Base-by-base conservation (phyloP, 2,888 invertebrate species). In the Scaptomyza reducta region DNA sequence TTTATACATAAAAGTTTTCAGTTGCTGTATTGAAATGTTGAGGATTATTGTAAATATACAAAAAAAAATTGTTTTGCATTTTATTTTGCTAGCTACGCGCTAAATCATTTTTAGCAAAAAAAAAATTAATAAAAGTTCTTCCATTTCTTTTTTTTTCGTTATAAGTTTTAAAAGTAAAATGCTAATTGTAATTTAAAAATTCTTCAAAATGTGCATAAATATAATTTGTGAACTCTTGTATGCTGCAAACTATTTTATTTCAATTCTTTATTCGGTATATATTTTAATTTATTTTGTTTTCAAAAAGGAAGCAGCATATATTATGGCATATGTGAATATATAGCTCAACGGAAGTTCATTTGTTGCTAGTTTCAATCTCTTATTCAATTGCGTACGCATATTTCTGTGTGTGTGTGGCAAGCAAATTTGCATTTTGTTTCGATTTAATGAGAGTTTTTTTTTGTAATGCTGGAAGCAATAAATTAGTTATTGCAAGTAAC, bases 61-160 rank as follows among this genome's bases (percentile, higher is more conserved):
- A 61, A 50, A 57, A 57, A 45, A 50, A 57, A 57, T 41, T 33
- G 40, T 40, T 54, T 62, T 62, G 53, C 68, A 68, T 69, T 38
- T 58, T 58, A 53, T 64, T 69, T 72, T 57, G 64, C 69, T 86
- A 77, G 66, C 77, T 82, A 82, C 65, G 14, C 47, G 59, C 68
- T 64, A 74, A 61, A 61, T 68, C 47, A 45, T 54, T 47, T 38
- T 70, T 56, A 18, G 41, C 44, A 45, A 66, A 35, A 57, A 54
- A 38, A n/a, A n/a, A 22, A 22, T 55, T 1, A 62, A 50, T 31
- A 63, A 44, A 25, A 50, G 3, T 35, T 14, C 1, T 35, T 35
- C 0, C 11, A 7, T 35, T 22, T 22, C 3, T 22, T 22, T 22
- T 22, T 22, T 14, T 14, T 38, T 11, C 18, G 29, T 51, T 66